phyloP scores from a whole-genome alignment of 2,113 vertebrate genomes.

The Protomyctophum bolini region DNA sequence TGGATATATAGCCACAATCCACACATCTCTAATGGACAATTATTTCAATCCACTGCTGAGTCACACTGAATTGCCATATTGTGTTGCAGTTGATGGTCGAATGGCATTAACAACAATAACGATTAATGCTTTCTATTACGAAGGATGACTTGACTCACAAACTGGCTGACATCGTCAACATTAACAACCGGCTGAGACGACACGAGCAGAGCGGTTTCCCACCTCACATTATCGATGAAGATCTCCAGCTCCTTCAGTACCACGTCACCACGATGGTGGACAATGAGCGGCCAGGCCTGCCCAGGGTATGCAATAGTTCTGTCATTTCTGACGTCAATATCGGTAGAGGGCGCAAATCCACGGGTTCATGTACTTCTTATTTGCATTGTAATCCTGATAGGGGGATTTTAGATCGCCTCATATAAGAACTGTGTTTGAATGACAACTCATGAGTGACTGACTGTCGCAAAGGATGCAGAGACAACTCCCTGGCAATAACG shows the following conservation, averaged over 20 bases:
- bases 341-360: too few relatives aligned
- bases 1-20: too few relatives aligned
- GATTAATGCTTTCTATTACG: background rate
- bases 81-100: background rate
- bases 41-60: background rate
- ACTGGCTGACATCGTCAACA: conserved; percentile 93
- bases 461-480: too few relatives aligned
- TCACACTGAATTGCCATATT: background rate
- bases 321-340: too few relatives aligned
- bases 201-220: conserved; percentile 95
- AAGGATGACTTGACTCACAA: conserved; percentile 97
- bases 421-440: too few relatives aligned
- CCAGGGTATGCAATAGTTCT: conserved; percentile 67
- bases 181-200: conserved; percentile 92
- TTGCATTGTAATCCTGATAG: too few relatives aligned
- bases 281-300: conserved; percentile 91
- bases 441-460: too few relatives aligned
- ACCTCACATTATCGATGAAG: conserved; percentile 94
- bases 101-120: background rate
- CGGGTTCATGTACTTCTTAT: too few relatives aligned
- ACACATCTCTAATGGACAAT: too few relatives aligned
- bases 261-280: conserved; percentile 97
- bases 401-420: too few relatives aligned
- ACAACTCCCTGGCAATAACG: too few relatives aligned
- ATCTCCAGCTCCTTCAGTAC: conserved; percentile 95